Conservation (phyloP, 2,113 vertebrate genomes). For the Lota lota region DNA sequence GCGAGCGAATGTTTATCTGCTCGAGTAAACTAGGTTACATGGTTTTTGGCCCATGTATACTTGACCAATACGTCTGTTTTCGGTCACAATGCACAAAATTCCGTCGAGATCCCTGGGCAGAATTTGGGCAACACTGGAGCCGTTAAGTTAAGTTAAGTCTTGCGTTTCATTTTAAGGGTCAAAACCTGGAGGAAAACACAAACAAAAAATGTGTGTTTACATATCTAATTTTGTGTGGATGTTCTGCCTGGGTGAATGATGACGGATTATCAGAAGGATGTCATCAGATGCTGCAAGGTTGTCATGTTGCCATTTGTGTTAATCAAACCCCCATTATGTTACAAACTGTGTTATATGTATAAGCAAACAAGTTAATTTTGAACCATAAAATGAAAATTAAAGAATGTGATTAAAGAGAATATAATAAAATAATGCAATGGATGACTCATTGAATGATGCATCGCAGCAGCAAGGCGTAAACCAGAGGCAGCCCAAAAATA, state of each 20-base stretch:
- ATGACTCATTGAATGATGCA: neutral
- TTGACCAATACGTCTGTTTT: conserved; percentile 10
- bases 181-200: neutral
- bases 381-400: neutral
- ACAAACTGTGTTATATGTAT: too few relatives aligned
- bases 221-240: neutral
- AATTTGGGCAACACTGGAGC: neutral
- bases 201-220: neutral
- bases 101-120: conserved; percentile 23
- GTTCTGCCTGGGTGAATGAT: neutral
- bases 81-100: conserved; percentile 35
- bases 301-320: too few relatives aligned
- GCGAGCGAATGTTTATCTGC: conserved; percentile 32
- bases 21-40: conserved; percentile 25
- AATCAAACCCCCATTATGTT: too few relatives aligned
- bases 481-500: conserved; percentile 15
- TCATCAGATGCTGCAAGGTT: neutral
- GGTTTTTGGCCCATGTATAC: conserved; percentile 30
- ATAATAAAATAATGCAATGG: neutral
- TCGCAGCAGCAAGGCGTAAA: neutral
- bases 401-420: neutral
- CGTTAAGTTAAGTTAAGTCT: neutral
- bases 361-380: neutral
- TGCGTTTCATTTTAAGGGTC: conserved; percentile 9
- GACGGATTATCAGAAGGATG: neutral